Base-by-base conservation (phyloP, 2,797 vertebrate genomes). In the Cygnus olor region DNA sequence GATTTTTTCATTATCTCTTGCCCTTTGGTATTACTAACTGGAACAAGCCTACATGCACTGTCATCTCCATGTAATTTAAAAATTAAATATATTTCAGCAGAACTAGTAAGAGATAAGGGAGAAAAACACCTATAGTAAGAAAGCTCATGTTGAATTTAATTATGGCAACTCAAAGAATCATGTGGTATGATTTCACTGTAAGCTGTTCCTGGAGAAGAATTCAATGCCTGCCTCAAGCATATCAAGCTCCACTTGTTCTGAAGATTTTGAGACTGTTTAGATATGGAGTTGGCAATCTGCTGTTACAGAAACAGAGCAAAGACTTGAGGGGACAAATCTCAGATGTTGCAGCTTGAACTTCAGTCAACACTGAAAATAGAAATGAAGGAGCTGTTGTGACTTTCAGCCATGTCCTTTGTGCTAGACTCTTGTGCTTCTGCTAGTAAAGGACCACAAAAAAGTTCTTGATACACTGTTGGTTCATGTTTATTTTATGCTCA, bases 401-500 rank as follows among this genome's bases (percentile, higher is more conserved):
- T 94, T 89, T 36, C 76, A 94, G 58, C 28, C 65, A 40, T 4
- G 9, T 77, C 45, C 80, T 94, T 65, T 90, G 77, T 89, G 57
- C 45, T 69, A 88, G 58, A 38, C 73, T 93, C 54, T 44, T 69
- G 38, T 11, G 5, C 38, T 58, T 81, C 18, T 65, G 66, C 58
- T 78, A 76, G 54, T 36, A 88, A 88, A 81, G 72, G 34, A 89
- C 71, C 85, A 83, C 28, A 79, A 85, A 88, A 87, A 58, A 0
- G 0, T 57, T 74, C 82, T 72, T 32, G 54, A 72, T 58, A 88
- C 42, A 38, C 21, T 38, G 11, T 20, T 85, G 34, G 56, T 51
- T 90, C 71, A 87, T 80, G 79, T 80, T 90, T 92, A 80, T 80
- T 92, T 90, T 89, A 92, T 80, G 72, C 51, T 42, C 49, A 47